Evolutionary conservation across 2,888 invertebrate genomes (phyloP).

Genomic region (Zaprionus obscuricornis): DNA sequence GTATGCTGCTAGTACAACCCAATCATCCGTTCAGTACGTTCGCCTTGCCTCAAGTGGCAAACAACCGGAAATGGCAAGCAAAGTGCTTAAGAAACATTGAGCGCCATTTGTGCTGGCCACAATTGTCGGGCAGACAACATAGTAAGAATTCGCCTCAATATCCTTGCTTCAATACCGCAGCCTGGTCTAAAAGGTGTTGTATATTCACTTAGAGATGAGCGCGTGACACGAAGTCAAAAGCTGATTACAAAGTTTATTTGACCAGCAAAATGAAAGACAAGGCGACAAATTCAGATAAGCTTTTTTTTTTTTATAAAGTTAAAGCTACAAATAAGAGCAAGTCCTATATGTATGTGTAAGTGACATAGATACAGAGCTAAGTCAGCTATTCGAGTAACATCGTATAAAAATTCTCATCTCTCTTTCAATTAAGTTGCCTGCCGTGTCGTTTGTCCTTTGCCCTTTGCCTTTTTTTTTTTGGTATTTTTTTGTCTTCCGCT

Average conservation of each 20-base stretch:
- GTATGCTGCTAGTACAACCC: slow-evolving; percentile 13
- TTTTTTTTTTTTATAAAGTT: too few species aligned
- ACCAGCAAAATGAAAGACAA: too few species aligned
- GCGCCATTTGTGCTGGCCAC: slow-evolving; percentile 48
- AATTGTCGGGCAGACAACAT: slow-evolving; percentile 27
- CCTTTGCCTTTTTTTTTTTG: slow-evolving; percentile 10
- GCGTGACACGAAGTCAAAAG: slow-evolving; percentile 22
- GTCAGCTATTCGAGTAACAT: too few species aligned
- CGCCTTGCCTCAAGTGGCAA: slow-evolving; percentile 7
- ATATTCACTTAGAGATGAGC: slow-evolving; percentile 16
- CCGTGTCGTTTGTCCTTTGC: not conserved
- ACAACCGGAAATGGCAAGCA: slow-evolving; percentile 20
- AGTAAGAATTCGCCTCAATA: slow-evolving; percentile 22
- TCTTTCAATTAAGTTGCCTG: not conserved
- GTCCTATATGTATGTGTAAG: too few species aligned
- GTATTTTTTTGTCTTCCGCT: slow-evolving; percentile 29
- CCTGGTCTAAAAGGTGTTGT: not conserved
- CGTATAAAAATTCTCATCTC: too few species aligned
- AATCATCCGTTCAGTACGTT: not conserved
- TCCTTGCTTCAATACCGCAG: slow-evolving; percentile 18
- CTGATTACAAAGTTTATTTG: too few species aligned
- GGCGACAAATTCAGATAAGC: too few species aligned
- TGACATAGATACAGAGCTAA: too few species aligned
- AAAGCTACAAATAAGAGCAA: too few species aligned
- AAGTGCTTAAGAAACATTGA: slow-evolving; percentile 40